Conservation (phyloP, 2,113 vertebrate genomes). For the Percina caprodes region DNA sequence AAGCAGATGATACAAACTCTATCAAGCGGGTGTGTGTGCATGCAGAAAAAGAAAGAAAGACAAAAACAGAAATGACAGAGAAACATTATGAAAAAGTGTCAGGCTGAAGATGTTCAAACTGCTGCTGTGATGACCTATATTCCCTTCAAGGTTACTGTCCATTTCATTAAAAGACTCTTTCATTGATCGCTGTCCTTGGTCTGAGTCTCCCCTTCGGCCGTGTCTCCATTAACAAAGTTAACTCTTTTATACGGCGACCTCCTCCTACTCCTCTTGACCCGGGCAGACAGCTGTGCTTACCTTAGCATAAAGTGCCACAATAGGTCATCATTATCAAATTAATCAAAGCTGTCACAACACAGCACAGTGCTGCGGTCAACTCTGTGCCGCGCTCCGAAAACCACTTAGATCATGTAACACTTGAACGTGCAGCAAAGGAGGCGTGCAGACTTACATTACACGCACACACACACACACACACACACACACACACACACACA, state of each 20-base stretch:
- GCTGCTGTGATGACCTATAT: slow-evolving; percentile 56
- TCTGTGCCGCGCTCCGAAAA: slow-evolving; percentile 32
- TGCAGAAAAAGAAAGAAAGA: neutral
- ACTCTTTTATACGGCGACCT: slow-evolving; percentile 70
- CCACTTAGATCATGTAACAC: slow-evolving; percentile 71
- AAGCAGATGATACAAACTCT: neutral
- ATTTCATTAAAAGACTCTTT: slow-evolving; percentile 65
- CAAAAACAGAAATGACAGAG: neutral
- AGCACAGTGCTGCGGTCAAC: slow-evolving; percentile 58
- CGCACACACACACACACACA: neutral
- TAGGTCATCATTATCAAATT: slow-evolving; percentile 86
- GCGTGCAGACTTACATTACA: neutral
- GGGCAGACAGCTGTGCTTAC: slow-evolving; percentile 82
- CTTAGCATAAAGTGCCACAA: slow-evolving; percentile 79
- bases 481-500: slow-evolving; percentile 23
- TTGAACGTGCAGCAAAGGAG: slow-evolving; percentile 62
- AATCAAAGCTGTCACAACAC: slow-evolving; percentile 78
- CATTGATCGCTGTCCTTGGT: slow-evolving; percentile 83
- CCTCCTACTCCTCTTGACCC: slow-evolving; percentile 66
- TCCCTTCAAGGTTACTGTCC: slow-evolving; percentile 79
- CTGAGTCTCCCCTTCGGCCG: slow-evolving; percentile 54
- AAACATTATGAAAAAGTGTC: neutral
- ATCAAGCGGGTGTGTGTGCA: neutral
- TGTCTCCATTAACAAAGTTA: slow-evolving; percentile 83
- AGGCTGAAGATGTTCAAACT: neutral